Percentiles rank a stretch among this genome's conserved stretches.
These are phyloP conservation scores for Phrynocephalus forsythii DNA, from an alignment of 2,797 vertebrate genomes.

Conservation along the genomic window DNA sequence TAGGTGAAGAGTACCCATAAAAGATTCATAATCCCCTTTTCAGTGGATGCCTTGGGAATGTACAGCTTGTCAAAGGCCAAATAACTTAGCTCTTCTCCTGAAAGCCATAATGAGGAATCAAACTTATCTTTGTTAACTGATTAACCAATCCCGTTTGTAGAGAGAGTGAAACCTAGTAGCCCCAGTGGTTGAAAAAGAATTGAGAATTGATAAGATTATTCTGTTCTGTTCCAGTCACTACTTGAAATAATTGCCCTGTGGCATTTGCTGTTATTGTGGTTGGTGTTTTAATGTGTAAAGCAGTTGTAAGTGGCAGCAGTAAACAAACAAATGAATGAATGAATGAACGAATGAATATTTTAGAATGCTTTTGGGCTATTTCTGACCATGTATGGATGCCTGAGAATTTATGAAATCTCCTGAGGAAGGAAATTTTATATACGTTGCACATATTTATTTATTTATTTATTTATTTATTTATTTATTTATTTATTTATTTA, in stretches of 20 bases:
- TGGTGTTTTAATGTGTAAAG: not conserved
- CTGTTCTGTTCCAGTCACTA: not conserved
- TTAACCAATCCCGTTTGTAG: not conserved
- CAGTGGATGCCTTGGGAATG: not conserved
- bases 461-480: no score
- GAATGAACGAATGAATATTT: not conserved
- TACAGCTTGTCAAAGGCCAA: not conserved
- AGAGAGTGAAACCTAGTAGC: not conserved
- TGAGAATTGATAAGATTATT: not conserved
- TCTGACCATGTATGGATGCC: not conserved
- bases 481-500: no score
- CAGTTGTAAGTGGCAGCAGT: not conserved
- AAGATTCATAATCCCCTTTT: no score
- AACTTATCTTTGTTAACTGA: not conserved
- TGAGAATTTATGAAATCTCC: not conserved
- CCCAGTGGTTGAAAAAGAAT: no score
- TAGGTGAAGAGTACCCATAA: no score
- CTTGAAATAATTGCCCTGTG: rapidly evolving
- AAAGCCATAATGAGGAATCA: not conserved
- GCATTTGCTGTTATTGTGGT: not conserved
- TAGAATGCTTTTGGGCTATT: not conserved
- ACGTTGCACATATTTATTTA: not conserved
- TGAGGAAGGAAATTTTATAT: not conserved
- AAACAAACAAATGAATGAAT: rapidly evolving
- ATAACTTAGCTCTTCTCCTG: no score